phyloP scores from a whole-genome alignment of 1,140 invertebrate species.

The Trichogramma pretiosum region DNA sequence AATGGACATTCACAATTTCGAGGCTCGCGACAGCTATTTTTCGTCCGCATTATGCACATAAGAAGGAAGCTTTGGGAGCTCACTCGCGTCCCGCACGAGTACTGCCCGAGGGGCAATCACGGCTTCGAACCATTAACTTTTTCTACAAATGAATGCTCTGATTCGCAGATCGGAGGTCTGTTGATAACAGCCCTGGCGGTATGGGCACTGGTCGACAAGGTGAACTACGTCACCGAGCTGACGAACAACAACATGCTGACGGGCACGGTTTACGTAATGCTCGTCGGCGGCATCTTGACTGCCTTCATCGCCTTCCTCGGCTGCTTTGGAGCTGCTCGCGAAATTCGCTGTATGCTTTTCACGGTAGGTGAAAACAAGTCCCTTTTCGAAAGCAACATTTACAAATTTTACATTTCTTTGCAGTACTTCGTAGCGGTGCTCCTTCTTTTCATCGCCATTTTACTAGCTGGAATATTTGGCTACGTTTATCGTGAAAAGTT shows the following conservation, averaged over 20 bases:
- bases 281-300: slow-evolving; percentile 67
- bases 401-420: slow-evolving; percentile 22
- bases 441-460: slow-evolving; percentile 76
- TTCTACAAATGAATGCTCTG: too few species aligned
- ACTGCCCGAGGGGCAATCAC: too few species aligned
- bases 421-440: slow-evolving; percentile 83
- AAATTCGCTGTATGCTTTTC: slow-evolving; percentile 81
- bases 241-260: slow-evolving; percentile 75
- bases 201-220: slow-evolving; percentile 74
- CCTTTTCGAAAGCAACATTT: background rate
- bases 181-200: slow-evolving; percentile 65
- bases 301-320: slow-evolving; percentile 75
- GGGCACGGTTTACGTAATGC: slow-evolving; percentile 70
- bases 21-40: too few species aligned
- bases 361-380: slow-evolving; percentile 52
- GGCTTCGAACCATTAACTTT: too few species aligned
- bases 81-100: too few species aligned
- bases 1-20: too few species aligned
- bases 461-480: slow-evolving; percentile 79
- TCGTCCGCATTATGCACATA: too few species aligned
- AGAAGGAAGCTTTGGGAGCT: too few species aligned
- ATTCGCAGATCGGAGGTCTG: slow-evolving; percentile 64
- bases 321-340: slow-evolving; percentile 75
- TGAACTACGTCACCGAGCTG: slow-evolving; percentile 67
- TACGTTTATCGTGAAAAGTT: slow-evolving; percentile 80